These are phyloP conservation scores for Phalacrocorax brasilianus DNA, from an alignment of 2,113 vertebrate species.

Conservation along the genomic window DNA sequence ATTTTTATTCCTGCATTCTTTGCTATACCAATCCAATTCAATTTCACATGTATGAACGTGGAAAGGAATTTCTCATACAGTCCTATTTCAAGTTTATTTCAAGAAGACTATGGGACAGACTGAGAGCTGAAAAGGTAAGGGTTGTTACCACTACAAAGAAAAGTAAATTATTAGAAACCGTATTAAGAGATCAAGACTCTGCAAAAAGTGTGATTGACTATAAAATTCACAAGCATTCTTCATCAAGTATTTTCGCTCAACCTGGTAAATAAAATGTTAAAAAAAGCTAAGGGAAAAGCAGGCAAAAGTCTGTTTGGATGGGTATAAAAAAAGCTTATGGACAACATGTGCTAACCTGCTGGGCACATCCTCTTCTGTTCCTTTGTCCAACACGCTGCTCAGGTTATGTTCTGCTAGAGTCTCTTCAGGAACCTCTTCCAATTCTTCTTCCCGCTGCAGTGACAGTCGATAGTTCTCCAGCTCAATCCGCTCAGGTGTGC, in stretches of 20 bases:
- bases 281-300: background rate
- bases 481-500: conserved; percentile 94
- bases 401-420: conserved; percentile 95
- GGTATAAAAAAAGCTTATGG: background rate
- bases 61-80: background rate
- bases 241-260: background rate
- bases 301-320: background rate
- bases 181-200: background rate
- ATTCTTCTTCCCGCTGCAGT: conserved; percentile 86
- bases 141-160: background rate
- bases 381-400: conserved; percentile 91
- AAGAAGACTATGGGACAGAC: background rate
- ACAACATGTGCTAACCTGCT: conserved; percentile 81
- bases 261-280: accelerated
- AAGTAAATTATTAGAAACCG: background rate
- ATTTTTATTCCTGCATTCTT: background rate
- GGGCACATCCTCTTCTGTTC: conserved; percentile 80
- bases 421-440: conserved; percentile 97
- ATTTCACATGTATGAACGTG: background rate
- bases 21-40: background rate
- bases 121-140: background rate
- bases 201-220: background rate
- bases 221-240: background rate
- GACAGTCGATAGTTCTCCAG: conserved; percentile 95
- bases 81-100: background rate